Percentiles rank a stretch among this genome's conserved stretches.
Evolutionary conservation across 1,140 invertebrate species (phyloP).

Genomic region (Drosophila quadrilineata): DNA sequence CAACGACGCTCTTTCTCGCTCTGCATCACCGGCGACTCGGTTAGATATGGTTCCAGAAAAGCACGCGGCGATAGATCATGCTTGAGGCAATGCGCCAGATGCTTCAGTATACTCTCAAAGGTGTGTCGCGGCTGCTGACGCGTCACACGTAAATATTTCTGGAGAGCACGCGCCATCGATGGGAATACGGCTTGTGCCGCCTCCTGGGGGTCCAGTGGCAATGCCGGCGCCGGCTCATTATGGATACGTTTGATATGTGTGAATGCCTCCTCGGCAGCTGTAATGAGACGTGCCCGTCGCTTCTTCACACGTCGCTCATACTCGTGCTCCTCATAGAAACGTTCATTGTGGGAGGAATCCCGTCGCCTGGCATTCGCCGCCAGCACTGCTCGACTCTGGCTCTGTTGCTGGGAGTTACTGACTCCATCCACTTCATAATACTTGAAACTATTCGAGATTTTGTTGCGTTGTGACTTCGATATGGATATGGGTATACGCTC

Average conservation of each 20-base stretch:
- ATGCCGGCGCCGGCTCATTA: slow-evolving; percentile 85
- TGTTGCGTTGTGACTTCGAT: slow-evolving; percentile 90
- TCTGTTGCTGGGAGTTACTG: slow-evolving; percentile 86
- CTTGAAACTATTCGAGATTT: slow-evolving; percentile 91
- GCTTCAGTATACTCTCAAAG: slow-evolving; percentile 93
- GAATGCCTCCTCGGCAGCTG: slow-evolving; percentile 98
- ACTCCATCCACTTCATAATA: slow-evolving; percentile 98
- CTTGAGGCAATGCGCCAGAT: slow-evolving; percentile 94
- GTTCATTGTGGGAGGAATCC: slow-evolving; percentile 96
- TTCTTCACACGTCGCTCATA: slow-evolving; percentile 96
- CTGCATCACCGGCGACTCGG: slow-evolving; percentile 89
- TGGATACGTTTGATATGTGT: slow-evolving; percentile 94
- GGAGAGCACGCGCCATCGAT: slow-evolving; percentile 95
- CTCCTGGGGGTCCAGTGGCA: slow-evolving; percentile 95
- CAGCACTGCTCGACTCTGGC: slow-evolving; percentile 86
- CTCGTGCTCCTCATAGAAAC: slow-evolving; percentile 98
- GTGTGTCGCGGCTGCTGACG: slow-evolving; percentile 97
- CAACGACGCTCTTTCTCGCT: slow-evolving; percentile 89
- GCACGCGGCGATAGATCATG: slow-evolving; percentile 96
- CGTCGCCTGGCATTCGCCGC: slow-evolving; percentile 88
- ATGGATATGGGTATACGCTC: slow-evolving; percentile 90
- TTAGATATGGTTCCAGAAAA: slow-evolving; percentile 94
- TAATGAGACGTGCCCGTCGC: slow-evolving; percentile 92
- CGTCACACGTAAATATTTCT: slow-evolving; percentile 97
- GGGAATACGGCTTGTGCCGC: slow-evolving; percentile 98